Conservation (phyloP, 2,888 invertebrate genomes). For the Melipona beecheii region DNA sequence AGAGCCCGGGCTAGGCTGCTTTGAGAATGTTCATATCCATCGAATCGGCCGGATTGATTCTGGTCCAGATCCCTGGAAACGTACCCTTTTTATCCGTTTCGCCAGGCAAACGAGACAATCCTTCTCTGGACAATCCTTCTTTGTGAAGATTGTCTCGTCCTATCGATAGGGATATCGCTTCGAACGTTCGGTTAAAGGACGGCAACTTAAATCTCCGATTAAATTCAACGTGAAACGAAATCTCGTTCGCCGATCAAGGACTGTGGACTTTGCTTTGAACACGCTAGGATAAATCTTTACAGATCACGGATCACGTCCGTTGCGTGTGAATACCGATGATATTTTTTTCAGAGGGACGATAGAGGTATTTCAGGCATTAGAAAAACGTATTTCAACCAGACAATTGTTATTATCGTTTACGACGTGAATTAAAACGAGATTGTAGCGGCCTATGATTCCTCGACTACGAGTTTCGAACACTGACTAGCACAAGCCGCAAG, state of each 20-base stretch:
- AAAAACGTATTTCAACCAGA: too few species aligned
- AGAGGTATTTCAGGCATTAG: too few species aligned
- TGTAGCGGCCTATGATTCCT: too few species aligned
- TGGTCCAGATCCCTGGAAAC: conserved; percentile 43
- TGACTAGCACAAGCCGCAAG: too few species aligned
- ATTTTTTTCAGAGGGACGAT: too few species aligned
- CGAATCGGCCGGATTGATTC: conserved; percentile 61
- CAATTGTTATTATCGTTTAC: too few species aligned
- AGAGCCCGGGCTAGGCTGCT: conserved; percentile 12
- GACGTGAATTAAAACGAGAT: too few species aligned
- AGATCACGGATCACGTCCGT: not conserved
- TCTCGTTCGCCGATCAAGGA: conserved; percentile 13
- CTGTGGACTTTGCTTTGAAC: not conserved
- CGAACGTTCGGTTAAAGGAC: conserved; percentile 37
- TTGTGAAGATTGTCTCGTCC: conserved; percentile 17
- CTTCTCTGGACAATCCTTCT: conserved; percentile 35
- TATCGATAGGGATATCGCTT: conserved; percentile 39
- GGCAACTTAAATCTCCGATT: conserved; percentile 45
- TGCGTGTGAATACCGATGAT: too few species aligned
- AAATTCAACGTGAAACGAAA: conserved; percentile 49
- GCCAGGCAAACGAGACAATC: conserved; percentile 60
- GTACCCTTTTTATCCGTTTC: conserved; percentile 53
- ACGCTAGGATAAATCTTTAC: not conserved
- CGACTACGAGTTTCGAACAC: too few species aligned
- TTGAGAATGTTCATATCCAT: conserved; percentile 56